A percentile compares a stretch with the other conserved stretches of the same genome.
Conservation (phyloP, 2,797 vertebrate species). For the Oryzias sinensis region DNA sequence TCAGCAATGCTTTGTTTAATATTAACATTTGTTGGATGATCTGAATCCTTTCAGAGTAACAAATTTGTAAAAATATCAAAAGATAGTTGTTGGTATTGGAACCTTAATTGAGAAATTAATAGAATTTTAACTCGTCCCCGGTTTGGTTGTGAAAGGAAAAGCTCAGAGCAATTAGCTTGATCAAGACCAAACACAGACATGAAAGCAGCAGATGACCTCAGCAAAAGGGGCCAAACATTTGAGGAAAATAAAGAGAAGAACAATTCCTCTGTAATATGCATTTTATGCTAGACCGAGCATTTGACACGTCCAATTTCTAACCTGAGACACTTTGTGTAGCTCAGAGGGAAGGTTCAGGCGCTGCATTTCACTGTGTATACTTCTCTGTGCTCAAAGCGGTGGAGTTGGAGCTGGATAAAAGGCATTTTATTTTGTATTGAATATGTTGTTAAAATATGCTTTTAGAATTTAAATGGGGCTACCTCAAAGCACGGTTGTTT, state of each 20-base stretch:
- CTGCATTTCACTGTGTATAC: constrained; percentile 23
- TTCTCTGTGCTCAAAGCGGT: constrained; percentile 15
- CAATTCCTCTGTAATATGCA: constrained; percentile 47
- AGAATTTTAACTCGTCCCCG: constrained; percentile 2
- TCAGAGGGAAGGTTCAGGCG: constrained; percentile 35
- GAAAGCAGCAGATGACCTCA: neutral
- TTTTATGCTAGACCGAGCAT: constrained; percentile 49
- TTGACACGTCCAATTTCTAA: constrained; percentile 59
- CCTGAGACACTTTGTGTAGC: constrained; percentile 43
- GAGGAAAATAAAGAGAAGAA: constrained; percentile 8
- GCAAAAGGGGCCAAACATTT: constrained; percentile 7
- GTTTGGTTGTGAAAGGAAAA: constrained; percentile 6
- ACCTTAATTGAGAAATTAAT: too few relatives aligned
- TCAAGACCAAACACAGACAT: constrained; percentile 1
- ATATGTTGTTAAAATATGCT: constrained; percentile 44
- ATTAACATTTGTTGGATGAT: too few relatives aligned
- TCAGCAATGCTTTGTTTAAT: too few relatives aligned
- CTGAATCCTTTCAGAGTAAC: too few relatives aligned
- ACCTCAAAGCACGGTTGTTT: constrained; percentile 22
- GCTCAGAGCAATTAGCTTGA: constrained; percentile 7
- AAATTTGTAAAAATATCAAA: too few relatives aligned
- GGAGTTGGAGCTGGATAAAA: constrained; percentile 14
- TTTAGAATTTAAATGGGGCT: constrained; percentile 32
- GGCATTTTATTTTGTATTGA: constrained; percentile 26
- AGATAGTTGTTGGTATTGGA: too few relatives aligned